Base-by-base conservation (phyloP, 2,888 invertebrate species). In the Sarcophaga carnaria region DNA sequence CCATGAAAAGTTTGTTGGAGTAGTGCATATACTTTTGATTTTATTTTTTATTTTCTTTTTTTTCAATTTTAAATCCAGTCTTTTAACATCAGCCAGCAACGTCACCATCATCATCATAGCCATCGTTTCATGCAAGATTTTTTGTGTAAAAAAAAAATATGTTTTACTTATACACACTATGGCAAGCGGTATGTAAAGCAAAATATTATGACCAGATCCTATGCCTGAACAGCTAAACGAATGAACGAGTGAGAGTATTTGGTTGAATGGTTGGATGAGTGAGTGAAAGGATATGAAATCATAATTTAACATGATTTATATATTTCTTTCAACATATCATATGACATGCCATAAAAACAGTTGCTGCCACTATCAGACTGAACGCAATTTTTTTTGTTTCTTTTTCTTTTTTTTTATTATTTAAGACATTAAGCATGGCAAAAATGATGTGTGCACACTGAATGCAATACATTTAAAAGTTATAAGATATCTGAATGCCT, bases 251-350 rank as follows among this genome's bases (percentile, higher is more conserved):
- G n/a, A 59, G 37, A 66, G 17, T 37, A 59, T 63, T 62, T 14
- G 25, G 10, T 37, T 37, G 54, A 71, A 3, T n/a, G 70, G 8
- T 4, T 60, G 59, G 59, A n/a, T 74, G 45, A 71, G 14, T 27
- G 54, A 70, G 10, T 71, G 12, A 59, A 54, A 66, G 22, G 54
- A 62, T 64, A 63, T 17, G 12, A 54, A 79, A 45, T 79, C 25
- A 64, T 64, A 54, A 54, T 25, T 37, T 27, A 70, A 80, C n/a
- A 45, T 64, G 64, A 64, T 80, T 72, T 80, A 37, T 59, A 27
- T 63, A 17, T 71, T 49, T 3, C 27, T 49, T 25, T 69, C 47
- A 69, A 25, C 62, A 27, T 80, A 54, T 72, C 17, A 80, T 22
- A 64, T 37, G 70, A 64, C 37, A 54, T 64, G 37, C 17, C 37